Evolutionary conservation across 2,797 vertebrate species (phyloP).

Genomic region (Oceanodroma leucorhoa): DNA sequence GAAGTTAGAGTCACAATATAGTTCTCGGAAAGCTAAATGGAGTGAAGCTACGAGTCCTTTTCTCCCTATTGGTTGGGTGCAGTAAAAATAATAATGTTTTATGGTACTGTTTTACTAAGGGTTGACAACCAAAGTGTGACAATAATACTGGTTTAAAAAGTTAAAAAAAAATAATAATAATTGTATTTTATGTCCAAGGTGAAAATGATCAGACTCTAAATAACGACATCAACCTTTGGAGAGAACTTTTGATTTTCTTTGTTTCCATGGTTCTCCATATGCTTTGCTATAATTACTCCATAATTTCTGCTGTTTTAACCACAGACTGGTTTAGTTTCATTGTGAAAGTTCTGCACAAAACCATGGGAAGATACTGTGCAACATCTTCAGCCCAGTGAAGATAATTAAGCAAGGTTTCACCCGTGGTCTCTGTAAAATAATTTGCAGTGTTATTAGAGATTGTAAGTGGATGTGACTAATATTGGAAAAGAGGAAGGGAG

Average conservation of each 20-base stretch:
- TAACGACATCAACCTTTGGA: neutral
- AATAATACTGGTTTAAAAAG: neutral
- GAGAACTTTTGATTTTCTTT: neutral
- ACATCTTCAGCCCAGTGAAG: neutral
- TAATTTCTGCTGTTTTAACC: neutral
- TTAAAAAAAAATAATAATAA: neutral
- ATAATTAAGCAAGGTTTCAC: neutral
- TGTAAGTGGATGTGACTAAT: neutral
- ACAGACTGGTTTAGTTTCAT: neutral
- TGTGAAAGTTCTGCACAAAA: neutral
- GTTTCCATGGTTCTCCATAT: neutral
- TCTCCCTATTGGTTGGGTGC: neutral
- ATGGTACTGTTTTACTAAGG: neutral
- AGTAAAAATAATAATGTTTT: neutral
- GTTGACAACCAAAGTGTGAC: neutral
- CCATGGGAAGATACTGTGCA: neutral
- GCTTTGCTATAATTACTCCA: neutral
- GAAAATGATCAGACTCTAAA: neutral
- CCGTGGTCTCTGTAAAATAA: neutral
- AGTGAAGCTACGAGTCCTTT: neutral
- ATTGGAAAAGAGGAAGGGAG: neutral
- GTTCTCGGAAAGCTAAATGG: neutral
- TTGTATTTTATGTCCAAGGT: neutral
- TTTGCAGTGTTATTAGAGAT: neutral
- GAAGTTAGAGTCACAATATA: neutral